Evolutionary conservation across 2,888 invertebrate species (phyloP).

Genomic region (Sympetrum striolatum): DNA sequence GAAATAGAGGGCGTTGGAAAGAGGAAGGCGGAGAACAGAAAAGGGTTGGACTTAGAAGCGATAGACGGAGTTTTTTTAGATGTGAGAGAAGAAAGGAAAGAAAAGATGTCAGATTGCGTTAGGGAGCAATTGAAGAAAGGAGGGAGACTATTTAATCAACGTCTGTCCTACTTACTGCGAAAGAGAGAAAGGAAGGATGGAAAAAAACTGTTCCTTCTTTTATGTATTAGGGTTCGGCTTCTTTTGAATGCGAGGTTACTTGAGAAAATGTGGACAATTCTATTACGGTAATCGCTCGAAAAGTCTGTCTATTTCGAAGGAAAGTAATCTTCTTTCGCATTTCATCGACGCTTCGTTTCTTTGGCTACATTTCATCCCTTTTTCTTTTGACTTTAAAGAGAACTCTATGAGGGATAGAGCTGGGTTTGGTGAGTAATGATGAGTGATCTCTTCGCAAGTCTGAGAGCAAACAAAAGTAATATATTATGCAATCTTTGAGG

Average conservation of each 20-base stretch:
- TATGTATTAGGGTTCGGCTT: background rate
- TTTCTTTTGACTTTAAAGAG: background rate
- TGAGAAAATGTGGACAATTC: background rate
- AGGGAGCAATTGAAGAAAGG: background rate
- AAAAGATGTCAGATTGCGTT: background rate
- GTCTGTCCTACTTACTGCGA: background rate
- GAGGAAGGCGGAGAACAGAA: background rate
- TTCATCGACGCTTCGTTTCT: background rate
- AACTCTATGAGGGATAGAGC: background rate
- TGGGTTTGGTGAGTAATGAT: background rate
- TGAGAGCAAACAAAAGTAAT: background rate
- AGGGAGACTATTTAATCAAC: background rate
- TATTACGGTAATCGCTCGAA: background rate
- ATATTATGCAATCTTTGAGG: background rate
- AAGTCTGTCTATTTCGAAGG: background rate
- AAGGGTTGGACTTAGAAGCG: background rate
- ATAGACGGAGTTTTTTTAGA: background rate
- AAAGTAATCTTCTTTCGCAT: background rate
- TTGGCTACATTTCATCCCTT: background rate
- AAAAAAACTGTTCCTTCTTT: background rate
- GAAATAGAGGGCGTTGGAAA: background rate
- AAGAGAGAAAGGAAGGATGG: background rate
- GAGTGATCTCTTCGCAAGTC: background rate
- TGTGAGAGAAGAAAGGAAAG: background rate
- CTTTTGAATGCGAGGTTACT: background rate